Conservation (phyloP, 2,888 invertebrate species). For the Ephialtes manifestator region DNA sequence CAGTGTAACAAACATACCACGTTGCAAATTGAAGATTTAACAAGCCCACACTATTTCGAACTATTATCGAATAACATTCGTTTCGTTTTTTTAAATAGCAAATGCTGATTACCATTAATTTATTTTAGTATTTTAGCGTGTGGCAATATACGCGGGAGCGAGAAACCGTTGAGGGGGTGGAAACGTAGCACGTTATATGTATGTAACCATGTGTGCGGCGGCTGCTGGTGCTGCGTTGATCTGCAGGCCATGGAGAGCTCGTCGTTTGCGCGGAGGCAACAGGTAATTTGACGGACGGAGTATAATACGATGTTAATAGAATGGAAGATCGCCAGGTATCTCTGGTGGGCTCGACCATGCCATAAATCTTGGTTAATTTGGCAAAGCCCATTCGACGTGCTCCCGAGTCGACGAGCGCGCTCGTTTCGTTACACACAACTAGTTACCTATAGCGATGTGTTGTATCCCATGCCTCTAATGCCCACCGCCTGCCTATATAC, state of each 20-base stretch:
- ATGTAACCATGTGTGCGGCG: background rate
- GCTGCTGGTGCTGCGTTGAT: slow-evolving; percentile 1
- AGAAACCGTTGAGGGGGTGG: slow-evolving; percentile 71
- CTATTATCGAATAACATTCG: background rate
- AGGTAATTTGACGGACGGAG: slow-evolving; percentile 65
- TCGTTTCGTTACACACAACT: slow-evolving; percentile 52
- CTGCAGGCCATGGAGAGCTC: slow-evolving; percentile 14
- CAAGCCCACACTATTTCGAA: background rate
- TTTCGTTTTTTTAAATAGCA: background rate
- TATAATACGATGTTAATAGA: slow-evolving; percentile 80
- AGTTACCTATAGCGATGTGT: slow-evolving; percentile 7
- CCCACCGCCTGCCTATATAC: slow-evolving; percentile 45
- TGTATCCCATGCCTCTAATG: slow-evolving; percentile 56
- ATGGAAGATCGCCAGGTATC: slow-evolving; percentile 79
- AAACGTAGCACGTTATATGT: slow-evolving; percentile 29
- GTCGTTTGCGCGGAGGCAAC: slow-evolving; percentile 60
- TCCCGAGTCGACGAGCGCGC: slow-evolving; percentile 72
- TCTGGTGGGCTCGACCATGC: slow-evolving; percentile 70
- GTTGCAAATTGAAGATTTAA: too few relatives aligned
- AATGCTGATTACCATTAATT: slow-evolving; percentile 28
- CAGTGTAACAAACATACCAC: too few relatives aligned
- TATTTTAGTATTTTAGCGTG: slow-evolving; percentile 47
- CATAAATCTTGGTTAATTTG: slow-evolving; percentile 85
- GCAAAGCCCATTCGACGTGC: slow-evolving; percentile 80
- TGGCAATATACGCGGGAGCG: slow-evolving; percentile 10